phyloP scores from a whole-genome alignment of 2,797 vertebrate species.

The Takifugu rubripes region DNA sequence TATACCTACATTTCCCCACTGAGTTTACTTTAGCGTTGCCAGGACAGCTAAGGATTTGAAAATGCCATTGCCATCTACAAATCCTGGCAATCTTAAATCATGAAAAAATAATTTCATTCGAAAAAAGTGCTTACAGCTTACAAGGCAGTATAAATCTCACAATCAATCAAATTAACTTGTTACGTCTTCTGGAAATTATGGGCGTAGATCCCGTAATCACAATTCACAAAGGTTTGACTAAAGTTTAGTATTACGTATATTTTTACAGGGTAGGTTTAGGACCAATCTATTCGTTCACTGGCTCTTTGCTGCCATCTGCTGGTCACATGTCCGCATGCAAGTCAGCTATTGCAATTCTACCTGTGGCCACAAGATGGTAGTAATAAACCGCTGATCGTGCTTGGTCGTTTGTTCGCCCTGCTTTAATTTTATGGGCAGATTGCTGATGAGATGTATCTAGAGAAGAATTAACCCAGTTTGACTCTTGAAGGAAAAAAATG shows the following conservation, averaged over 20 bases:
- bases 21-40: too few species aligned
- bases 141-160: too few species aligned
- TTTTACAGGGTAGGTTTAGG: not conserved
- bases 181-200: not conserved
- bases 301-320: slow-evolving; percentile 33
- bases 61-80: not conserved
- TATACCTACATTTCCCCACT: too few species aligned
- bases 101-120: too few species aligned
- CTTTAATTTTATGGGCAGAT: slow-evolving; percentile 10
- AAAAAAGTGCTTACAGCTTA: not conserved
- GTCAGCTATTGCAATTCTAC: slow-evolving; percentile 11
- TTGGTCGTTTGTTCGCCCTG: not conserved
- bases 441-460: slow-evolving; percentile 32
- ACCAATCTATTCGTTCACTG: not conserved
- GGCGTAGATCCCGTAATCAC: too few species aligned
- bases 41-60: not conserved
- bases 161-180: not conserved
- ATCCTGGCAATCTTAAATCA: too few species aligned
- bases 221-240: not conserved
- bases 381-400: slow-evolving; percentile 33
- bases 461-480: slow-evolving; percentile 24
- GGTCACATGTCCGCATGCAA: slow-evolving; percentile 2
- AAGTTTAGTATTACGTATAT: not conserved
- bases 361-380: slow-evolving; percentile 56
- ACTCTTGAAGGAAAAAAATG: not conserved